These are phyloP conservation scores for Drosophila eugracilis DNA, from an alignment of 1,140 invertebrate species.

Conservation along the genomic window DNA sequence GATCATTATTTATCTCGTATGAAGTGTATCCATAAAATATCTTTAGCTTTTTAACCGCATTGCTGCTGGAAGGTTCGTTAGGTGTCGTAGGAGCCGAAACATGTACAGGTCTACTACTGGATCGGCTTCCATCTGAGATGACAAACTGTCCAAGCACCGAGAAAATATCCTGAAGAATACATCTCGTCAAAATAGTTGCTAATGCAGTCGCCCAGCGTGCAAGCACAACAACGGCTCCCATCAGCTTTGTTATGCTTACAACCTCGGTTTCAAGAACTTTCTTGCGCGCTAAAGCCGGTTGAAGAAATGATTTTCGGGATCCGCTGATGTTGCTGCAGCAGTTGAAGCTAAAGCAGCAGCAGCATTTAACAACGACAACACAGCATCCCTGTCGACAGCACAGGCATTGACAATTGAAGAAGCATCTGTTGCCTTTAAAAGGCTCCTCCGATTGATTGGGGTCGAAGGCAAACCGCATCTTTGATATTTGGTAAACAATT, in stretches of 20 bases:
- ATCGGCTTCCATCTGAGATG: not conserved
- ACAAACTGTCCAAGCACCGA: conserved; percentile 2
- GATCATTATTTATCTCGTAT: conserved; percentile 64
- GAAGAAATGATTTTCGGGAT: conserved; percentile 9
- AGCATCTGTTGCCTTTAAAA: conserved; percentile 39
- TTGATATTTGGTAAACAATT: not conserved
- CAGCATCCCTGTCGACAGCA: conserved; percentile 72
- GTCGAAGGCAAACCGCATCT: conserved; percentile 42
- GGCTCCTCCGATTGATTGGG: conserved; percentile 12
- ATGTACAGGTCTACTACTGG: conserved; percentile 16
- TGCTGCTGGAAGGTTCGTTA: conserved; percentile 9
- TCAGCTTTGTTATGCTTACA: conserved; percentile 23
- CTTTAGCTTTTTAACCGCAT: conserved; percentile 35
- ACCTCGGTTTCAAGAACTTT: conserved; percentile 1
- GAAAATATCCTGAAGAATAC: conserved; percentile 32
- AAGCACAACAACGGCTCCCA: conserved; percentile 26
- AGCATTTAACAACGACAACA: conserved; percentile 46
- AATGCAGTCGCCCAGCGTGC: conserved; percentile 43
- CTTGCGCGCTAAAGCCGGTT: conserved; percentile 14
- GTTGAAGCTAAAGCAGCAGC: conserved; percentile 48
- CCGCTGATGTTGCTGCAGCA: conserved; percentile 19
- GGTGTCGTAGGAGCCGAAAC: conserved; percentile 16
- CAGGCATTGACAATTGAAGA: conserved; percentile 65
- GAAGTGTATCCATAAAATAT: conserved; percentile 37
- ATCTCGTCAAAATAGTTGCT: conserved; percentile 44